Conservation (phyloP, 2,888 invertebrate genomes). For the Trachelus troglodyta region DNA sequence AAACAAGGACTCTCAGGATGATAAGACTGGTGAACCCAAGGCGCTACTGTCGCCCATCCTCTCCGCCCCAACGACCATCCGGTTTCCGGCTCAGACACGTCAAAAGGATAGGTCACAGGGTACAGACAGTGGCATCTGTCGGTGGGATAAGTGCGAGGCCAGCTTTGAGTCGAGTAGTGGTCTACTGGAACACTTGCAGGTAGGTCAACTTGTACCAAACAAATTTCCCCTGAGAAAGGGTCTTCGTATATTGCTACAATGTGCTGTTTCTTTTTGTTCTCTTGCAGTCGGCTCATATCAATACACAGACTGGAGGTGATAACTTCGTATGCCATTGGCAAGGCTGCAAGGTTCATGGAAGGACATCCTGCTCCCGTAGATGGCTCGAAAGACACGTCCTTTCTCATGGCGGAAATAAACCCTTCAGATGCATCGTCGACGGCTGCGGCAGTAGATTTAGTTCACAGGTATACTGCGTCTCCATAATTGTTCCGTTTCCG, state of each 20-base stretch:
- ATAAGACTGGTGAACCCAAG: constrained; percentile 55
- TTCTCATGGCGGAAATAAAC: constrained; percentile 90
- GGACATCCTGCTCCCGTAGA: constrained; percentile 89
- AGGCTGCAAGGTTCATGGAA: constrained; percentile 94
- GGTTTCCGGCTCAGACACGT: constrained; percentile 74
- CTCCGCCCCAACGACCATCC: constrained; percentile 83
- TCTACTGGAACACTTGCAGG: constrained; percentile 89
- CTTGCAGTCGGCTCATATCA: constrained; percentile 82
- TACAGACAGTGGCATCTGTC: constrained; percentile 72
- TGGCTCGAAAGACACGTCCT: constrained; percentile 95
- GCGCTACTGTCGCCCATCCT: constrained; percentile 76
- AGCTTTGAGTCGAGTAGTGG: constrained; percentile 84
- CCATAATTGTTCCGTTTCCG: background rate
- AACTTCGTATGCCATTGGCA: constrained; percentile 93
- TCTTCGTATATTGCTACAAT: background rate
- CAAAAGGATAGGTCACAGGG: constrained; percentile 58
- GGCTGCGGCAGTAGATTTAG: constrained; percentile 90
- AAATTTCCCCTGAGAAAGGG: background rate
- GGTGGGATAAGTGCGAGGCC: constrained; percentile 85
- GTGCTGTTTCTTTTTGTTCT: background rate
- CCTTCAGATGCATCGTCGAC: constrained; percentile 95
- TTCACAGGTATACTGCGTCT: constrained; percentile 77
- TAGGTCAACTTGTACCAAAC: constrained; percentile 52
- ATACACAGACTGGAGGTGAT: constrained; percentile 84
- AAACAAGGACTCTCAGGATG: constrained; percentile 55